Base-by-base conservation (phyloP, 2,797 vertebrate genomes). In the Gallinago stenura region DNA sequence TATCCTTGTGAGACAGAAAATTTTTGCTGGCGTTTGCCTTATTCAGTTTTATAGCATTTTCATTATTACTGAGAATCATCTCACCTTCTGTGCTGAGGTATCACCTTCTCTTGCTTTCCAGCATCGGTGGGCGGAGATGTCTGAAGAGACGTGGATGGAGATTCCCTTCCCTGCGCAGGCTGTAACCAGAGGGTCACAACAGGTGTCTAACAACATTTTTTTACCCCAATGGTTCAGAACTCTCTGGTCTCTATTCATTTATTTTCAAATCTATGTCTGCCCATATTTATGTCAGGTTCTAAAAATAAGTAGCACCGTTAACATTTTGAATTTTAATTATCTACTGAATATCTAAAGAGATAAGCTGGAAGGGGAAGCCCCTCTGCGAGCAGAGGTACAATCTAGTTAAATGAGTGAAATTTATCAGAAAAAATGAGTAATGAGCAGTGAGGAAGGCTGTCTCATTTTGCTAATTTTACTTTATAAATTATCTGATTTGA, bases 351-450 rank as follows among this genome's bases (percentile, higher is more conserved):
- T 97, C 96, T 95, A 85, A 85, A 87, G 79, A 89, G 93, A 93
- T 89, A 92, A 88, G 89, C 65, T 90, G 46, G 46, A 45, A 89
- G 76, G 96, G 95, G 95, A 97, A 96, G 82, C 94, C 95, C 95
- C 92, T 84, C 80, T 78, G 86, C 7, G 28, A 87, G 77, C 41
- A 91, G 87, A 90, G 90, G 46, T 85, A 84, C 78, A 48, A 15
- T 75, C 48, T 77, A 92, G 90, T 81, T 93, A 91, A 94, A 92
- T 84, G 94, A 92, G 88, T 92, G 83, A 90, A 94, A 86, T 92
- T 94, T 90, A 85, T 94, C 90, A 97, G 96, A 95, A 97, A 92
- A 95, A 87, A 86, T 97, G 97, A 97, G 96, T 97, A 97, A 97
- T 96, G 35, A 86, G 62, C 84, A 92, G 64, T 14, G 51, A 92